phyloP scores from a whole-genome alignment of 1,140 invertebrate genomes.

The Dufourea novaeangliae region DNA sequence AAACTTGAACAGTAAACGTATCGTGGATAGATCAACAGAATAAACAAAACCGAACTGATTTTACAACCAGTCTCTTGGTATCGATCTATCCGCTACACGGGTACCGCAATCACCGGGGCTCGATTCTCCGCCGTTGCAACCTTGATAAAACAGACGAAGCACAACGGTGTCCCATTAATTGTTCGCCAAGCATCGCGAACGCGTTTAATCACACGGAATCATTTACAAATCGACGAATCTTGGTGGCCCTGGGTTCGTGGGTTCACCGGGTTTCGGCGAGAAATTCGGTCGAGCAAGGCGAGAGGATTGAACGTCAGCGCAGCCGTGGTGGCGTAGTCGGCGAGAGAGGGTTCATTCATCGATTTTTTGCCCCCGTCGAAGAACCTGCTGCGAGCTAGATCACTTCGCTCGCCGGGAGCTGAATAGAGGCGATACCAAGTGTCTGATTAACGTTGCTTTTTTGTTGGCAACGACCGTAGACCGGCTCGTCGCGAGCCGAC shows the following conservation, averaged over 20 bases:
- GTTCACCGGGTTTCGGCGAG: not conserved
- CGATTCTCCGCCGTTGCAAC: not conserved
- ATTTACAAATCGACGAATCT: not conserved
- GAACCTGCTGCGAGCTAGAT: conserved; percentile 75
- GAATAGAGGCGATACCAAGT: conserved; percentile 74
- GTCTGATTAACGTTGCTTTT: conserved; percentile 76
- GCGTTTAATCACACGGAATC: not conserved
- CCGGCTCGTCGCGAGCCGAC: conserved; percentile 72
- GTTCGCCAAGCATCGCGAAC: not conserved
- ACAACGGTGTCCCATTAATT: not conserved
- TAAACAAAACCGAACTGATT: not conserved
- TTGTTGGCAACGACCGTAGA: conserved; percentile 62
- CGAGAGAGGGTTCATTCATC: conserved; percentile 76
- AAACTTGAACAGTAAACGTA: not conserved
- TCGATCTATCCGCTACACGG: not conserved
- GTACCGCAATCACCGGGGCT: not conserved
- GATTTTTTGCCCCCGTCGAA: conserved; percentile 73
- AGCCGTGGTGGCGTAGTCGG: conserved; percentile 68
- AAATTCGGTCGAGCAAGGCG: conserved; percentile 42
- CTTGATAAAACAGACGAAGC: not conserved
- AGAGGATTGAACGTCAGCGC: conserved; percentile 51
- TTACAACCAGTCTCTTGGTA: not conserved
- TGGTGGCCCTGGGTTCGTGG: not conserved
- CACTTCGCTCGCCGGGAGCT: conserved; percentile 69
- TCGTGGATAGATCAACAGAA: not conserved